phyloP scores from a whole-genome alignment of 2,888 invertebrate genomes.

The Pasiphila rectangulata region DNA sequence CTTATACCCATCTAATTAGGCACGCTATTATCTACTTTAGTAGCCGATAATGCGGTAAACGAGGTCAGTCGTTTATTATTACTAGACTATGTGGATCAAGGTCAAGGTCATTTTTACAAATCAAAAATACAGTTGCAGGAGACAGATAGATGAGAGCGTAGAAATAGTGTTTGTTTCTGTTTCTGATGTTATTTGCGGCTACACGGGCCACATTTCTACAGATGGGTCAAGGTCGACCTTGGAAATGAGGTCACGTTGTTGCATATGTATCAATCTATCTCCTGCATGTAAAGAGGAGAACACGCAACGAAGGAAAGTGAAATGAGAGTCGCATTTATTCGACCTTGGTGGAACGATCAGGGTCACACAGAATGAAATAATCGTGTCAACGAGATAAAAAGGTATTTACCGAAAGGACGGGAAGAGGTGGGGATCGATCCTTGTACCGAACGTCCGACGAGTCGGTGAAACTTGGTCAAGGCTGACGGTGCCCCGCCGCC shows the following conservation, averaged over 20 bases:
- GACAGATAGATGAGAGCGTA: slow-evolving; percentile 64
- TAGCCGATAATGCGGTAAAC: slow-evolving; percentile 74
- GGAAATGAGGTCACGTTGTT: slow-evolving; percentile 50
- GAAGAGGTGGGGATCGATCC: slow-evolving; percentile 78
- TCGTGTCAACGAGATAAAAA: slow-evolving; percentile 70
- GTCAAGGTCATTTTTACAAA: slow-evolving; percentile 80
- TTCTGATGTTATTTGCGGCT: slow-evolving; percentile 67
- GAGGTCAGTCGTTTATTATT: slow-evolving; percentile 78
- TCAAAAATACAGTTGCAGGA: slow-evolving; percentile 65
- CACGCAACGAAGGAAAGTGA: background rate
- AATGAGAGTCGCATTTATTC: slow-evolving; percentile 17
- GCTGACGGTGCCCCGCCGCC: slow-evolving; percentile 60
- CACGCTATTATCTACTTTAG: slow-evolving; percentile 47
- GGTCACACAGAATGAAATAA: slow-evolving; percentile 65
- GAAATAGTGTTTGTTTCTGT: slow-evolving; percentile 72
- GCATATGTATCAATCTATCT: slow-evolving; percentile 32
- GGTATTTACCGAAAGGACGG: slow-evolving; percentile 68
- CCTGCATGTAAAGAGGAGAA: slow-evolving; percentile 25
- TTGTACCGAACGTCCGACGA: slow-evolving; percentile 73
- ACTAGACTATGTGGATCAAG: slow-evolving; percentile 76
- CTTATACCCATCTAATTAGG: slow-evolving; percentile 63
- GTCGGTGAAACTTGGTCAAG: slow-evolving; percentile 80
- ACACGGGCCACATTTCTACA: slow-evolving; percentile 57
- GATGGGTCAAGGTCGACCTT: slow-evolving; percentile 75
- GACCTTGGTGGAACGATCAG: slow-evolving; percentile 60